Conservation (phyloP, 1,140 invertebrate species). For the Gonioctena quinquepunctata region DNA sequence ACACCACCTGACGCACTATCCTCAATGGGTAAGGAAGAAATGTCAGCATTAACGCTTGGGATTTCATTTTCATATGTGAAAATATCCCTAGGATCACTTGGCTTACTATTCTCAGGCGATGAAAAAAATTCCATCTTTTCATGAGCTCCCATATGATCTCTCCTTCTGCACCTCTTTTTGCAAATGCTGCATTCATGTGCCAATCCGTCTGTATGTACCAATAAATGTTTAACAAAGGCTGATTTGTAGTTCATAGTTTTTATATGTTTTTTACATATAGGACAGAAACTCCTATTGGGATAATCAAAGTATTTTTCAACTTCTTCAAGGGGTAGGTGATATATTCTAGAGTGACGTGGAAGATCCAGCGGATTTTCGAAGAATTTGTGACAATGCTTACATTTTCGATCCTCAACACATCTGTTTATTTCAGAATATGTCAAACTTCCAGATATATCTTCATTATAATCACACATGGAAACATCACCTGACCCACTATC, state of each 20-base stretch:
- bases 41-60: too few species aligned
- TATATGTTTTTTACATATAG: slow-evolving; percentile 35
- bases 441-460: background rate
- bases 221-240: slow-evolving; percentile 35
- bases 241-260: slow-evolving; percentile 23
- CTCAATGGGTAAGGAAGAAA: too few species aligned
- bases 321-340: slow-evolving; percentile 27
- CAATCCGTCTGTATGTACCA: slow-evolving; percentile 28
- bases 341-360: slow-evolving; percentile 31
- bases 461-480: slow-evolving; percentile 19
- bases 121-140: too few species aligned
- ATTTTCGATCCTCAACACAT: background rate
- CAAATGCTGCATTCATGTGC: slow-evolving; percentile 33
- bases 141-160: slow-evolving; percentile 38
- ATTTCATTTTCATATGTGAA: too few species aligned
- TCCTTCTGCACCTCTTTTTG: slow-evolving; percentile 34
- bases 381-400: slow-evolving; percentile 20
- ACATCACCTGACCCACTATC: background rate
- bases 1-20: slow-evolving; percentile 3
- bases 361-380: slow-evolving; percentile 33
- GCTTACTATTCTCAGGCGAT: too few species aligned
- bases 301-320: slow-evolving; percentile 29
- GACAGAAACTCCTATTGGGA: slow-evolving; percentile 29
- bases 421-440: background rate
- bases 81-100: too few species aligned